These are phyloP conservation scores for Emydoidea blandingii DNA, from an alignment of 2,797 vertebrate species.

Conservation along the genomic window DNA sequence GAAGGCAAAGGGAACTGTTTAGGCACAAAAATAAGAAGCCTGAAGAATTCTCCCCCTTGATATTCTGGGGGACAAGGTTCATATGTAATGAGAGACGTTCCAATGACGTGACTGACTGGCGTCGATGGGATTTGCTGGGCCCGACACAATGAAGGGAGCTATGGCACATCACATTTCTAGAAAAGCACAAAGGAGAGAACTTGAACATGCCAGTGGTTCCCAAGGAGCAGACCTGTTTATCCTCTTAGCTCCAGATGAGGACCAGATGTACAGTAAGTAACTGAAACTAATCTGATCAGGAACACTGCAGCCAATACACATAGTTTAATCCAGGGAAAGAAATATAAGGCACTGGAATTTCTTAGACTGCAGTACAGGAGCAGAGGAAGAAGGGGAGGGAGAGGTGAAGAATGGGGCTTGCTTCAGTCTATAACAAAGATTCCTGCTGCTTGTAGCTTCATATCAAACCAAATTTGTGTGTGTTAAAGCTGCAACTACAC, in stretches of 20 bases:
- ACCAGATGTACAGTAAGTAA: conserved; percentile 64
- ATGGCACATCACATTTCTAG: conserved; percentile 8
- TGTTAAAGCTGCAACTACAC: background rate
- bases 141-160: background rate
- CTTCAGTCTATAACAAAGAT: background rate
- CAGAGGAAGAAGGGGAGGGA: background rate
- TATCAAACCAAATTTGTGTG: background rate
- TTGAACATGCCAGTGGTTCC: conserved; percentile 15
- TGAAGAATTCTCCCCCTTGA: background rate
- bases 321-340: background rate
- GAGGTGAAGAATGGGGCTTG: background rate
- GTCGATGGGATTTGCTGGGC: conserved; percentile 15
- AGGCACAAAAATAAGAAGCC: background rate
- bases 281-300: background rate
- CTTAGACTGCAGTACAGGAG: background rate
- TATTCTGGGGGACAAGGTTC: conserved; percentile 32
- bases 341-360: background rate
- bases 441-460: background rate
- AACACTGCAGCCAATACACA: conserved; percentile 10
- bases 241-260: conserved; percentile 68
- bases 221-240: conserved; percentile 59
- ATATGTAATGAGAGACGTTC: conserved; percentile 46
- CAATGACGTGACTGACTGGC: conserved; percentile 40
- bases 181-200: conserved; percentile 43
- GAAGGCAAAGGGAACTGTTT: conserved; percentile 12